A percentile compares a stretch with the other conserved stretches of the same genome.
phyloP scores from a whole-genome alignment of 2,797 vertebrate genomes.

The Staurois parvus region DNA sequence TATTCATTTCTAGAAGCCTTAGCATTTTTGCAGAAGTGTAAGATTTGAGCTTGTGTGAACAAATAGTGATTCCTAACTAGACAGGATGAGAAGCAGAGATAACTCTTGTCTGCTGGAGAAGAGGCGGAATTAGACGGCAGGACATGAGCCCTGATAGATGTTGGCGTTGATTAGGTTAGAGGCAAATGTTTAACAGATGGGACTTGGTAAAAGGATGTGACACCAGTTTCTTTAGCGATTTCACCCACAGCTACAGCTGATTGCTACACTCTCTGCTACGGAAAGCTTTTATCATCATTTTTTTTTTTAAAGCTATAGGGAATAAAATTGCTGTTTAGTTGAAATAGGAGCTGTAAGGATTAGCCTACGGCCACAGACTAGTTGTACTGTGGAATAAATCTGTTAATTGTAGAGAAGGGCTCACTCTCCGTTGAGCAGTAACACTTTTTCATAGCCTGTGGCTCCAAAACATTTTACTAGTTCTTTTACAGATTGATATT shows the following conservation, averaged over 20 bases:
- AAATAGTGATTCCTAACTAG: conserved; percentile 35
- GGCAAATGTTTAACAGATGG: conserved; percentile 56
- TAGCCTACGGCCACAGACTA: conserved; percentile 2
- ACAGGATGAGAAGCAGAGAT: conserved; percentile 19
- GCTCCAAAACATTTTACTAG: not conserved
- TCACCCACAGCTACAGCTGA: conserved; percentile 46
- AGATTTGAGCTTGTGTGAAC: conserved; percentile 14
- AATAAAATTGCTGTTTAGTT: conserved; percentile 23
- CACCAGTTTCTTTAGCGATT: conserved; percentile 35
- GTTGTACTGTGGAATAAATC: conserved; percentile 24
- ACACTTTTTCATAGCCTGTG: conserved; percentile 32
- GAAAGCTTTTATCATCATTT: conserved; percentile 1
- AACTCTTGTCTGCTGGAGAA: not conserved
- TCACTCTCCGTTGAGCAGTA: conserved; percentile 23
- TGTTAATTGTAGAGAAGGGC: conserved; percentile 16
- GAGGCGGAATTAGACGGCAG: conserved; percentile 30
- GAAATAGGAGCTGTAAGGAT: not conserved
- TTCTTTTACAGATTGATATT: not conserved
- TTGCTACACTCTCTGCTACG: not conserved
- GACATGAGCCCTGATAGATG: conserved; percentile 43
- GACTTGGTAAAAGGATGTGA: conserved; percentile 37
- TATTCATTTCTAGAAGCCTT: not conserved
- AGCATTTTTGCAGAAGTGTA: conserved; percentile 18
- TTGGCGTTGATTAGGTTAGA: conserved; percentile 59
- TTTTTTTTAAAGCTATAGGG: conserved; percentile 13